Base-by-base conservation (phyloP, 2,113 vertebrate genomes). In the Rhabdornis inornatus region DNA sequence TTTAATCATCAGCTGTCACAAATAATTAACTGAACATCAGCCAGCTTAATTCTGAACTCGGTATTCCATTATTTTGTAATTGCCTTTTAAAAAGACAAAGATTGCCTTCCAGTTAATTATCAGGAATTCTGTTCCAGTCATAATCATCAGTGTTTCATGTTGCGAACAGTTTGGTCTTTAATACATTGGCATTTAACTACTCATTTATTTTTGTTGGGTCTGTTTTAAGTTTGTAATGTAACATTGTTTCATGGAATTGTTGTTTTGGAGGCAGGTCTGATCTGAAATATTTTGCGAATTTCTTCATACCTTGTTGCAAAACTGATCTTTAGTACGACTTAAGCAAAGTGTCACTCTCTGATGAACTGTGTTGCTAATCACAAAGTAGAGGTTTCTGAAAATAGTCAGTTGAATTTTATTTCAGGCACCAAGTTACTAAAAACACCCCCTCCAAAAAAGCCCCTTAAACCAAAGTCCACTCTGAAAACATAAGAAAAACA, bases 161-260 rank as follows among this genome's bases (percentile, higher is more conserved):
- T 97, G 87, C 25, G 19, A 97, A 92, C 83, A 97, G 81, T 94
- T 94, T 94, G 90, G 96, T 95, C 66, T 96, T 95, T 64, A 97
- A 91, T 94, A 89, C 81, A 60, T 91, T 96, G 94, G 79, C 94
- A 96, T 95, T 92, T 97, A 96, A 96, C 95, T 96, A 95, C 86
- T 82, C 90, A 96, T 97, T 97, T 97, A 65, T 96, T 97, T 96
- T 96, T 96, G 91, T 95, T 25, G 87, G 74, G 65, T 97, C 94
- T 95, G 95, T 95, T 93, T 97, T 97, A 69, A 94, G 97, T 98
- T 94, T 76, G 93, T 92, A 90, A 81, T 92, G 68, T 74, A 94
- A 75, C 57, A 53, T 87, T 83, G 71, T 90, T 96, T 70, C 59
- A 74, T 56, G 93, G 92, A 81, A 21, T 37, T 83, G 5, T 91